phyloP scores from a whole-genome alignment of 1,140 invertebrate genomes.

The Dreissena polymorpha region DNA sequence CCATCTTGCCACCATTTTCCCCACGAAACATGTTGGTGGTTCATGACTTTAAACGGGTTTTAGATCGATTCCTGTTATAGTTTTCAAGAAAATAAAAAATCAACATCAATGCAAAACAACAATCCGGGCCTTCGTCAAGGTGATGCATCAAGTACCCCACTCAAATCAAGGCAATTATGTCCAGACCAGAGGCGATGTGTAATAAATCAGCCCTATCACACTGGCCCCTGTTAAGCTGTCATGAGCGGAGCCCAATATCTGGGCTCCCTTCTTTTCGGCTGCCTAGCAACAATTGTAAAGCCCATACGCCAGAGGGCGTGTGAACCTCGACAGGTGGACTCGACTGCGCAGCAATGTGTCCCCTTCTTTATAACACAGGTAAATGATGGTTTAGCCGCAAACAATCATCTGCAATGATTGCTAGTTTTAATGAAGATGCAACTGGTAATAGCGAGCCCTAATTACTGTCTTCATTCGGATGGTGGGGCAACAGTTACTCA shows the following conservation, averaged over 20 bases:
- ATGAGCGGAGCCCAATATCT: background rate
- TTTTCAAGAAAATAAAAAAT: too few relatives aligned
- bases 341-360: background rate
- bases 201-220: too few relatives aligned
- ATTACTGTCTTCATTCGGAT: constrained; percentile 30
- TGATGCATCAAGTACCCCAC: too few relatives aligned
- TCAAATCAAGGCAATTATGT: too few relatives aligned
- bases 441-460: constrained; percentile 32
- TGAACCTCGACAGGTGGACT: constrained; percentile 50
- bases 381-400: constrained; percentile 29
- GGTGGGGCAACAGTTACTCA: constrained; percentile 26
- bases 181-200: too few relatives aligned
- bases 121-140: too few relatives aligned
- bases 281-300: constrained; percentile 17
- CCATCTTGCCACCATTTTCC: too few relatives aligned
- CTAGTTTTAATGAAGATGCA: constrained; percentile 45
- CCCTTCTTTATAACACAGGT: constrained; percentile 23
- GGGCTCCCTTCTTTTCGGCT: background rate
- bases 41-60: too few relatives aligned
- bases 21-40: too few relatives aligned
- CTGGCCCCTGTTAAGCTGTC: too few relatives aligned
- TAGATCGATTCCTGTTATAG: too few relatives aligned
- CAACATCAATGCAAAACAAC: too few relatives aligned
- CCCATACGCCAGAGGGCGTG: background rate
- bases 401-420: constrained; percentile 43